A percentile compares a stretch with the other conserved stretches of the same genome.
These are phyloP conservation scores for Scaptomyza reducta DNA, from an alignment of 2,888 invertebrate species.

Conservation along the genomic window DNA sequence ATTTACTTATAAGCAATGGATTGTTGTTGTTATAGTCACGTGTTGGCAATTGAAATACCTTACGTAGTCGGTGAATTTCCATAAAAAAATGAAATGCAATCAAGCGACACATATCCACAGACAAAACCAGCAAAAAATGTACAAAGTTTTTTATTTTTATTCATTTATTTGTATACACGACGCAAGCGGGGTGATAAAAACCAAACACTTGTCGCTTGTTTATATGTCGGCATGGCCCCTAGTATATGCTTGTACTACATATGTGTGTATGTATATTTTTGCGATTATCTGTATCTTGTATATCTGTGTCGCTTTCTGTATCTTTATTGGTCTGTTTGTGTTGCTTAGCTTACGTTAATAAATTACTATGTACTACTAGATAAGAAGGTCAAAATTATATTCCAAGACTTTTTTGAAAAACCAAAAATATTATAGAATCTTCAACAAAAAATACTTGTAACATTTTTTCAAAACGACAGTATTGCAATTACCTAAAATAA, in stretches of 20 bases:
- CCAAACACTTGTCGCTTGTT: slow-evolving; percentile 55
- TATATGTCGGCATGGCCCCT: slow-evolving; percentile 41
- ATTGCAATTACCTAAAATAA: no score
- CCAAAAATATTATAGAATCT: no score
- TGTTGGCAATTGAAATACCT: slow-evolving; percentile 60
- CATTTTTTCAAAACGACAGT: no score
- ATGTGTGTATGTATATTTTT: not conserved
- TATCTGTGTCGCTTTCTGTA: slow-evolving; percentile 12
- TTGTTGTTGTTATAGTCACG: slow-evolving; percentile 60
- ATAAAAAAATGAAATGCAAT: slow-evolving; percentile 57
- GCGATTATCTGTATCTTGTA: slow-evolving; percentile 19
- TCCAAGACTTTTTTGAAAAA: no score
- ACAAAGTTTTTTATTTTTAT: slow-evolving; percentile 25
- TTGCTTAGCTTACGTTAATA: slow-evolving; percentile 23
- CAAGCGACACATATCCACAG: slow-evolving; percentile 30
- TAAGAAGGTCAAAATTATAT: not conserved
- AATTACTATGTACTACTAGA: not conserved
- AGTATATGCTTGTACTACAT: slow-evolving; percentile 6
- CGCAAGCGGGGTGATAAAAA: slow-evolving; percentile 46
- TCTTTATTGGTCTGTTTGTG: slow-evolving; percentile 29
- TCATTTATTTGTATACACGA: slow-evolving; percentile 19
- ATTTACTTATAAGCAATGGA: slow-evolving; percentile 3
- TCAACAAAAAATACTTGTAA: no score
- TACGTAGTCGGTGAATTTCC: slow-evolving; percentile 68
- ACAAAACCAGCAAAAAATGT: slow-evolving; percentile 21